Conservation (phyloP, 2,113 vertebrate genomes). For the Eidolon helvum region DNA sequence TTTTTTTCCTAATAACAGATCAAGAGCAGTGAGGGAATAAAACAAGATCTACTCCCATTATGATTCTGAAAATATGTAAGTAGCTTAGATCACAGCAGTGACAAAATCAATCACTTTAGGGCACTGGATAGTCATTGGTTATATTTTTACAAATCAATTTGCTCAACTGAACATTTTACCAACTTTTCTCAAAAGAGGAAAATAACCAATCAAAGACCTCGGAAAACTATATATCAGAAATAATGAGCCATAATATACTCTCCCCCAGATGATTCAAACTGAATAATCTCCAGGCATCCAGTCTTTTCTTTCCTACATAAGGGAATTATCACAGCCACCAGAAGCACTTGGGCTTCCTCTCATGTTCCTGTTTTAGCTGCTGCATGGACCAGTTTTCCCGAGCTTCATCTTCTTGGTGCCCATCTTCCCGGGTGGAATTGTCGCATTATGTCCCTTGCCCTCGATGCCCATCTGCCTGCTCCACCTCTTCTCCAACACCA, state of each 20-base stretch:
- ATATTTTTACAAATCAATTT: background rate
- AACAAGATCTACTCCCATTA: background rate
- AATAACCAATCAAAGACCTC: background rate
- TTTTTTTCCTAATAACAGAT: background rate
- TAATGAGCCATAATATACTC: background rate
- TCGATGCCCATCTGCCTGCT: background rate
- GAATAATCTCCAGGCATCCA: too few species aligned
- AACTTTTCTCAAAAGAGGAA: background rate
- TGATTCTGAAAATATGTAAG: background rate
- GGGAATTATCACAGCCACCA: background rate
- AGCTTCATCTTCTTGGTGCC: background rate
- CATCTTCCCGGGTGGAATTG: background rate
- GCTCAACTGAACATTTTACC: background rate
- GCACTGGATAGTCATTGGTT: background rate
- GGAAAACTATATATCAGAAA: background rate
- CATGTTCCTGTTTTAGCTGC: background rate
- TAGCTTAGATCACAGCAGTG: background rate
- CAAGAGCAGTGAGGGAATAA: background rate
- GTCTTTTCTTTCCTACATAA: background rate
- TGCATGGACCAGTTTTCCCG: accelerated
- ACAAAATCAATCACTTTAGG: background rate
- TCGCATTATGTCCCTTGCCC: background rate
- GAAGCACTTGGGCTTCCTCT: background rate
- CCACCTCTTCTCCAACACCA: background rate
- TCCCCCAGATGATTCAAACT: background rate